Conservation (phyloP, 2,113 vertebrate genomes). For the Tursiops truncatus region DNA sequence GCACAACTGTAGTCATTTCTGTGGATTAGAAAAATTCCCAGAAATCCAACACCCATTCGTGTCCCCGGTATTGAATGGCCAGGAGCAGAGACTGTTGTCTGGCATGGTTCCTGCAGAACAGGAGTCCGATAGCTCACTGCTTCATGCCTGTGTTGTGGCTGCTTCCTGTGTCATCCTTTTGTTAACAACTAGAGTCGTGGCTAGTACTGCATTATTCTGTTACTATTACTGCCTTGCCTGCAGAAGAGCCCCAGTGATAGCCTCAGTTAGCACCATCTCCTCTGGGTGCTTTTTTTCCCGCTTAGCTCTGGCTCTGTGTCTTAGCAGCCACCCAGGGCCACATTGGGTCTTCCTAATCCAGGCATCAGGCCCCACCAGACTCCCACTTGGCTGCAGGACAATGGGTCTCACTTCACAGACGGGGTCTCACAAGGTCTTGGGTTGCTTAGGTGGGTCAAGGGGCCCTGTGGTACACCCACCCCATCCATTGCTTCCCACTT, state of each 20-base stretch:
- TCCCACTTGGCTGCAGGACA: not conserved
- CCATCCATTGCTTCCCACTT: not conserved
- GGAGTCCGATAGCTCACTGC: not conserved
- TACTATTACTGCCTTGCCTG: not conserved
- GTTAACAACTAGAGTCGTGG: not conserved
- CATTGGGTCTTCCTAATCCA: not conserved
- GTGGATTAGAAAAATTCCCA: not conserved
- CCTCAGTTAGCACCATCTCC: not conserved
- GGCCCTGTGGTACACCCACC: not conserved
- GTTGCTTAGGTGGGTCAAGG: not conserved
- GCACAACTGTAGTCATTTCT: not conserved
- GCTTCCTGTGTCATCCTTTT: not conserved
- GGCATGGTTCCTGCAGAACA: not conserved
- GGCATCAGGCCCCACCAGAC: not conserved
- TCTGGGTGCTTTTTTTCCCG: not conserved
- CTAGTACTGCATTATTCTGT: not conserved
- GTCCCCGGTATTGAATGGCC: not conserved
- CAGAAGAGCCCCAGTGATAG: too few species aligned
- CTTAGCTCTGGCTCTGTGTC: not conserved
- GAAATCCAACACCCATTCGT: not conserved
- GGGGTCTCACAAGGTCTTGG: not conserved
- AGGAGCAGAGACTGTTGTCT: not conserved
- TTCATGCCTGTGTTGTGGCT: not conserved
- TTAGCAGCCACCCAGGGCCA: not conserved
- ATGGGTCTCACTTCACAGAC: not conserved